phyloP scores from a whole-genome alignment of 2,113 vertebrate species.

The Etheostoma spectabile region DNA sequence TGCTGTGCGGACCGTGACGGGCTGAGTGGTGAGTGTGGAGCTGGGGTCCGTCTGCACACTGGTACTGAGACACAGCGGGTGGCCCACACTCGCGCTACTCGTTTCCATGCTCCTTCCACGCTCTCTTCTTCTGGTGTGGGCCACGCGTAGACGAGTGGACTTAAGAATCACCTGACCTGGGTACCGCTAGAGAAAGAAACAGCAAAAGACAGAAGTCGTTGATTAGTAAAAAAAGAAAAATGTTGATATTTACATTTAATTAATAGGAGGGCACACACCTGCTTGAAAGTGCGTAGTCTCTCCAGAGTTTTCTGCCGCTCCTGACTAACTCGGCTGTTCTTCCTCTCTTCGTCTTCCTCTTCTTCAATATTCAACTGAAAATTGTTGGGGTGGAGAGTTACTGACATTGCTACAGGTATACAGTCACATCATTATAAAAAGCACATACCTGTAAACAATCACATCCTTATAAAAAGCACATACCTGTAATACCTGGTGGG shows the following conservation, averaged over 20 bases:
- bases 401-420: too few species aligned
- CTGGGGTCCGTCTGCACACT: slow-evolving; percentile 85
- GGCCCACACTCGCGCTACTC: slow-evolving; percentile 61
- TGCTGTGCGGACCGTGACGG: slow-evolving; percentile 73
- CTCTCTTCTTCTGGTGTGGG: slow-evolving; percentile 86
- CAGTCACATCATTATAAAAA: too few species aligned
- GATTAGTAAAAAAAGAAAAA: background rate
- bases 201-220: background rate
- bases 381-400: background rate
- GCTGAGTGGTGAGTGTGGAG: slow-evolving; percentile 83
- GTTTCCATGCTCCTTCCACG: slow-evolving; percentile 45
- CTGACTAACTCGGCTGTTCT: slow-evolving; percentile 92
- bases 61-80: slow-evolving; percentile 83
- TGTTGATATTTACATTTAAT: background rate
- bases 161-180: slow-evolving; percentile 97
- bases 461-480: slow-evolving; percentile 38
- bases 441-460: too few species aligned
- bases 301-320: slow-evolving; percentile 96
- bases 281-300: slow-evolving; percentile 95
- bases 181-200: slow-evolving; percentile 84
- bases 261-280: slow-evolving; percentile 79
- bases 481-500: slow-evolving; percentile 87
- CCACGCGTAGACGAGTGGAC: slow-evolving; percentile 89
- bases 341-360: slow-evolving; percentile 92
- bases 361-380: slow-evolving; percentile 79